Evolutionary conservation across 2,888 invertebrate species (phyloP).

Genomic region (Salticus scenicus): DNA sequence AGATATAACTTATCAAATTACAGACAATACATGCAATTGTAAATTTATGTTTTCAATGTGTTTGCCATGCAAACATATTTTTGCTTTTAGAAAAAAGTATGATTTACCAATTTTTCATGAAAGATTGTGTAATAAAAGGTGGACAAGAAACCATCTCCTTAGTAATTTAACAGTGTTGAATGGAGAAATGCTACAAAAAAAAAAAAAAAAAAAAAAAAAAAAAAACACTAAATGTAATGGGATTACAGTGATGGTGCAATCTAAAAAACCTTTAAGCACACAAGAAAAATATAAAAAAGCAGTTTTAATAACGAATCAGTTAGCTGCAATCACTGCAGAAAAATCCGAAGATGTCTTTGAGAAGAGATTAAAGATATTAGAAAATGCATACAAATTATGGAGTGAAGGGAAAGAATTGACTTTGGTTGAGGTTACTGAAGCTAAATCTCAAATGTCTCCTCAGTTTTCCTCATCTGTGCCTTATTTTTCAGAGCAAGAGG

Average conservation of each 20-base stretch:
- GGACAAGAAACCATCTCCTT: not conserved
- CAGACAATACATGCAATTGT: not conserved
- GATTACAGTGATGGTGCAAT: not conserved
- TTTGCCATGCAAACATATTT: not conserved
- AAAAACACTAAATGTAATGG: not conserved
- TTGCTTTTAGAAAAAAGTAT: not conserved
- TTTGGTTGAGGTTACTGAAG: too few relatives aligned
- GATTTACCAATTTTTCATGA: not conserved
- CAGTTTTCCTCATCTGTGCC: too few relatives aligned
- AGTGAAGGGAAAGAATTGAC: not conserved
- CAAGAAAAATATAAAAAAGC: not conserved
- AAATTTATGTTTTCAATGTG: not conserved
- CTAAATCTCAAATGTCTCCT: too few relatives aligned
- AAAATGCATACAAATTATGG: not conserved
- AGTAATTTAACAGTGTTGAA: not conserved
- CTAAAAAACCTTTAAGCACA: not conserved
- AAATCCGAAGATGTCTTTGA: not conserved
- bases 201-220: too few relatives aligned
- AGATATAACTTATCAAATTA: not conserved
- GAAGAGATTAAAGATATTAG: not conserved
- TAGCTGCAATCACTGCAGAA: not conserved
- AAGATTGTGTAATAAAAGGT: not conserved
- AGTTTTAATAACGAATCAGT: not conserved
- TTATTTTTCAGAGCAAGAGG: too few relatives aligned
- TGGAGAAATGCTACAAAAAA: too few relatives aligned